phyloP scores from a whole-genome alignment of 2,113 vertebrate genomes.

The Camelus dromedarius region DNA sequence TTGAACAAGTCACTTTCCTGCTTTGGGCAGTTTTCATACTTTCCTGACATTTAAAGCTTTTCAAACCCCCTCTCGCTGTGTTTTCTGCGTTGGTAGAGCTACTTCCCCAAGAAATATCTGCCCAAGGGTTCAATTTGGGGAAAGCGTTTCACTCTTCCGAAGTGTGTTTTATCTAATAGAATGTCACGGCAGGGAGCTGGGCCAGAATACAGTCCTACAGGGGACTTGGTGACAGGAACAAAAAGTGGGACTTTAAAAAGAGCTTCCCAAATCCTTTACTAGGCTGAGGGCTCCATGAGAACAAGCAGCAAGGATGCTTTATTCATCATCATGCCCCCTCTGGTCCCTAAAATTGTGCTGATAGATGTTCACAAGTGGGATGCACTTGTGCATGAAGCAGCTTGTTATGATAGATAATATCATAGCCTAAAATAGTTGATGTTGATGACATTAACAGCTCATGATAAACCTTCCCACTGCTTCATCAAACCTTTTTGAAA shows the following conservation, averaged over 20 bases:
- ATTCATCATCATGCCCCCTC: neutral
- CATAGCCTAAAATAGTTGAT: neutral
- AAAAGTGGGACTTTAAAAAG: neutral
- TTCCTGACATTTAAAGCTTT: slow-evolving; percentile 32
- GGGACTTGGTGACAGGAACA: neutral
- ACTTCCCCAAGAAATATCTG: slow-evolving; percentile 41
- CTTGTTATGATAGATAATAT: slow-evolving; percentile 8
- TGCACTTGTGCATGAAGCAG: neutral
- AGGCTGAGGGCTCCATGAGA: neutral
- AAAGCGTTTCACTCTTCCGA: neutral
- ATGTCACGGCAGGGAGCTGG: neutral
- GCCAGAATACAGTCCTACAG: neutral
- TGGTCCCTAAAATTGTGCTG: neutral
- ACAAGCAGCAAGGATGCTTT: neutral
- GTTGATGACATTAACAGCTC: neutral
- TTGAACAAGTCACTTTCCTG: slow-evolving; percentile 19
- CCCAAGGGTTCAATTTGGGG: slow-evolving; percentile 31
- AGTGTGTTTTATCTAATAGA: neutral
- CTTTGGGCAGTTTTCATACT: neutral
- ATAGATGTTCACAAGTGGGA: neutral
- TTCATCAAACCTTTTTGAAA: neutral
- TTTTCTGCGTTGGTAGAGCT: slow-evolving; percentile 36
- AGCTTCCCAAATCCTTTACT: neutral
- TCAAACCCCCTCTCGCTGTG: neutral
- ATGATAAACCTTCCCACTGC: neutral